These are phyloP conservation scores for Ochropacha duplaris DNA, from an alignment of 2,888 invertebrate species.

Conservation along the genomic window DNA sequence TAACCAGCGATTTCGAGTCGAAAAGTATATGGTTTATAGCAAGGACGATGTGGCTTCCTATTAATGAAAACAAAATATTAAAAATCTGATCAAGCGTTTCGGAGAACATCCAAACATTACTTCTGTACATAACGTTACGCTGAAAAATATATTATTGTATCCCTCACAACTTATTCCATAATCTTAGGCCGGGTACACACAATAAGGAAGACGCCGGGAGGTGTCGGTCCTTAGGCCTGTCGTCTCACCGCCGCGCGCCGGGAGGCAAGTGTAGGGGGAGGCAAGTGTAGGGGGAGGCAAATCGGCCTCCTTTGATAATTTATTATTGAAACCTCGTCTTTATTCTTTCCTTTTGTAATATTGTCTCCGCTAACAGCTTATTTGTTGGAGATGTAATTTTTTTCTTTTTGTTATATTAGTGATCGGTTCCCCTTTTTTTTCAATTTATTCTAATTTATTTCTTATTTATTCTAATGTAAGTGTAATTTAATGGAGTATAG, in stretches of 20 bases:
- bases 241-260: constrained; percentile 30
- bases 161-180: not conserved
- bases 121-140: no score
- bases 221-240: constrained; percentile 58
- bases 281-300: constrained; percentile 20
- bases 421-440: not conserved
- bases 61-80: no score
- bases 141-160: not conserved
- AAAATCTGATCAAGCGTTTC: no score
- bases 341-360: constrained; percentile 69
- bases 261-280: constrained; percentile 16
- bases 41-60: no score
- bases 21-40: no score
- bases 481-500: no score
- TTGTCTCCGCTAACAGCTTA: constrained; percentile 62
- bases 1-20: no score
- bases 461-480: not conserved
- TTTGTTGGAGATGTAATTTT: constrained; percentile 63
- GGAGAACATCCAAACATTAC: no score
- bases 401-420: constrained; percentile 22
- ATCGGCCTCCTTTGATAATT: constrained; percentile 65
- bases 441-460: not conserved
- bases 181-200: constrained; percentile 57
- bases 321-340: constrained; percentile 75
- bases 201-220: constrained; percentile 67